Evolutionary conservation across 2,113 vertebrate species (phyloP).

Genomic region (Chionodraco myersi): DNA sequence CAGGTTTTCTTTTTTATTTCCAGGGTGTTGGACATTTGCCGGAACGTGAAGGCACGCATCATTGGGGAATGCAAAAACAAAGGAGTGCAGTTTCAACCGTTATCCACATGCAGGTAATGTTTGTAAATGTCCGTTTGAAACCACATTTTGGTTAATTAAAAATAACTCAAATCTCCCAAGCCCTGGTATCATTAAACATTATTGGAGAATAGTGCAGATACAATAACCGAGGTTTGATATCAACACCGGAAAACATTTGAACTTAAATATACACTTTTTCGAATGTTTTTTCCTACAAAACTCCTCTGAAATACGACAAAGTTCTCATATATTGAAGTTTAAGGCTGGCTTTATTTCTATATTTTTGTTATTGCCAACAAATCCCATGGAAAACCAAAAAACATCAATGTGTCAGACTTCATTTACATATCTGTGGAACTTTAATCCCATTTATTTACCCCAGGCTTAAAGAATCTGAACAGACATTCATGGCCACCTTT

Average conservation of each 20-base stretch:
- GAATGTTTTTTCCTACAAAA: neutral
- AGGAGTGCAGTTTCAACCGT: conserved; percentile 94
- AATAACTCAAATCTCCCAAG: neutral
- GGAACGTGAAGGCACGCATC: conserved; percentile 96
- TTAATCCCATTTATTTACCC: neutral
- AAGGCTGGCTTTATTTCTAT: too few relatives aligned
- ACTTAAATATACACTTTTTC: neutral
- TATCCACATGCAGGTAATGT: conserved; percentile 93
- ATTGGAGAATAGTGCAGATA: neutral
- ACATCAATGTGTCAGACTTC: neutral
- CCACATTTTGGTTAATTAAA: neutral
- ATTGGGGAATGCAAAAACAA: conserved; percentile 94
- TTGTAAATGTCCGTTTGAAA: neutral
- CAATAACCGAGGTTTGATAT: too few relatives aligned
- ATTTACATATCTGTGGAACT: neutral
- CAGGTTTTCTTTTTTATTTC: conserved; percentile 24
- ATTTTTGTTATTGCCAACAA: neutral
- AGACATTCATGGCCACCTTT: neutral
- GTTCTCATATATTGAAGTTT: neutral
- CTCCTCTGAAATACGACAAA: neutral
- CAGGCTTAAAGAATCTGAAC: neutral
- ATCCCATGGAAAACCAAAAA: neutral
- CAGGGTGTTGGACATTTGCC: conserved; percentile 96
- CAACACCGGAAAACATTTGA: too few relatives aligned
- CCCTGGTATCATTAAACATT: neutral